Evolutionary conservation across 2,888 invertebrate genomes (phyloP), one percentile per base, ranked within the genome.

Genomic region (Ormyrus rosae): DNA sequence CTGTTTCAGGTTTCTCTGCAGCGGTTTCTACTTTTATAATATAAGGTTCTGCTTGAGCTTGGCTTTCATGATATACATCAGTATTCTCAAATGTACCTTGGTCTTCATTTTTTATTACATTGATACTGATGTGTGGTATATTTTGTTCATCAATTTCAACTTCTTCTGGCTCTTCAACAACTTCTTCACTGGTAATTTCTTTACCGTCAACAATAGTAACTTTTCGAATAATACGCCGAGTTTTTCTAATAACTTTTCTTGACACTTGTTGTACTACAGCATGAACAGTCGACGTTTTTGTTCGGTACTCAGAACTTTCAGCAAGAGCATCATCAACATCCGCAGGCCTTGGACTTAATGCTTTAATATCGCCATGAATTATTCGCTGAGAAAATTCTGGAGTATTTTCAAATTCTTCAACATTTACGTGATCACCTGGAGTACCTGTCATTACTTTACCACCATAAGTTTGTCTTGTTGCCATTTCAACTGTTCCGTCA

Each of bases 251-350:
- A n/a, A 96, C 93, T 87, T 94, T 93, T 83, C 95, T 93, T 0
- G 96, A 96, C 0, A 96, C 95, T 91, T 96, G 96, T 88, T 96
- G 96, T 0, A 96, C 95, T 6, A 96, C 95, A 45, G 96, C 95
- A 60, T 95, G 94, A 0, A 96, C 95, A 84, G 94, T 95, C 0
- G 95, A 94, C 8, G 94, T 94, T 4, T 94, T 94, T 5, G 94
- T 94, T 82, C 93, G 86, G 75, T 86, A 88, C 34, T 87, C 88
- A 1, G 84, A 84, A 6, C 83, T 80, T 9, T 85, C 84, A 1
- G 90, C 86, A 8, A 91, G 84, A 75, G 92, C 92, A 2, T 92
- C 91, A 83, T 91, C 91, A 46, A 88, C 19, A 2, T 84, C 90
- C 83, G 85, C 86, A 82, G 85, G 84, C 51, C 89, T 85, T 0